Evolutionary conservation across 2,113 vertebrate species (phyloP).

Genomic region (Anoura caudifer): DNA sequence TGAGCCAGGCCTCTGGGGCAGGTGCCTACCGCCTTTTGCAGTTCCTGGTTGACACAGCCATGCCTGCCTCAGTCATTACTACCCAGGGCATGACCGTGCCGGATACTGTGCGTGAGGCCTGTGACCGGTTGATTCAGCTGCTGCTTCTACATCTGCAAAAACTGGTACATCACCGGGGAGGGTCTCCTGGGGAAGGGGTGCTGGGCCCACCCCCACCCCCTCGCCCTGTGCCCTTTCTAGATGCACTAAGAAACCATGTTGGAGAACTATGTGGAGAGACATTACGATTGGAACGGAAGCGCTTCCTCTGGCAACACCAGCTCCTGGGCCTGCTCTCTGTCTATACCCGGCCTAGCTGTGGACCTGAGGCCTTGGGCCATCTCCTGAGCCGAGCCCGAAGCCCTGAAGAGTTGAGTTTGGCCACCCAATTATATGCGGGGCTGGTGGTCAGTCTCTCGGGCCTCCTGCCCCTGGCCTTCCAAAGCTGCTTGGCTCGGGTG

Average conservation of each 20-base stretch:
- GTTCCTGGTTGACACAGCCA: slow-evolving; percentile 92
- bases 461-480: slow-evolving; percentile 85
- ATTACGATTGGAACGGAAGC: slow-evolving; percentile 88
- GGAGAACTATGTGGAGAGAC: slow-evolving; percentile 90
- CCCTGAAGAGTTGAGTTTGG: slow-evolving; percentile 90
- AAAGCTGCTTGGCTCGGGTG: slow-evolving; percentile 87
- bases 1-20: slow-evolving; percentile 89
- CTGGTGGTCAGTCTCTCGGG: slow-evolving; percentile 87
- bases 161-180: slow-evolving; percentile 86
- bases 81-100: slow-evolving; percentile 84
- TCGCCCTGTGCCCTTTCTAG: slow-evolving; percentile 88
- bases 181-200: slow-evolving; percentile 46
- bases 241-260: slow-evolving; percentile 87
- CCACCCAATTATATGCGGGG: slow-evolving; percentile 89
- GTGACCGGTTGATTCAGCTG: slow-evolving; percentile 91
- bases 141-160: slow-evolving; percentile 93
- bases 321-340: slow-evolving; percentile 89
- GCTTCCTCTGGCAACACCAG: slow-evolving; percentile 94
- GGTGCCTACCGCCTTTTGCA: slow-evolving; percentile 89
- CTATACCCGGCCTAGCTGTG: slow-evolving; percentile 88
- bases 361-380: slow-evolving; percentile 90
- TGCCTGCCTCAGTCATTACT: slow-evolving; percentile 92
- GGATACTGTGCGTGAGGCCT: slow-evolving; percentile 91
- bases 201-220: slow-evolving; percentile 76
- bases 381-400: slow-evolving; percentile 87